phyloP scores from a whole-genome alignment of 2,797 vertebrate genomes.

The Sciaenops ocellatus region DNA sequence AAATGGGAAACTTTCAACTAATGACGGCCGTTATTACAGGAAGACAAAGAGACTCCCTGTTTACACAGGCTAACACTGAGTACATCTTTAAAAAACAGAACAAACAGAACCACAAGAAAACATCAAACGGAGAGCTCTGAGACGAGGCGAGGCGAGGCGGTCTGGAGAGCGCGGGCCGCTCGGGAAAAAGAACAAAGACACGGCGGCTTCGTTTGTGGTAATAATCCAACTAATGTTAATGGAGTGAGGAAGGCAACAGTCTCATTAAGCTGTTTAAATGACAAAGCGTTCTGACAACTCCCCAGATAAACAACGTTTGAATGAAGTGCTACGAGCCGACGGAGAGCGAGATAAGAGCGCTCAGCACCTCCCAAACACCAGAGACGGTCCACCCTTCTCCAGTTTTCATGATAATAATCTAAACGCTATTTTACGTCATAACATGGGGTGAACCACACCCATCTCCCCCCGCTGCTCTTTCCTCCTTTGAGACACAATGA shows the following conservation, averaged over 20 bases:
- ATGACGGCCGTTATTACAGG: constrained; percentile 5
- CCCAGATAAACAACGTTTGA: not conserved
- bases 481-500: not conserved
- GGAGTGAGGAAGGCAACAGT: not conserved
- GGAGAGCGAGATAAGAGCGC: not conserved
- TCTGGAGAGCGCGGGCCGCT: too few relatives aligned
- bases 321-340: not conserved
- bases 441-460: not conserved
- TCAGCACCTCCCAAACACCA: too few relatives aligned
- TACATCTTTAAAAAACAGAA: not conserved
- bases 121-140: not conserved
- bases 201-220: not conserved
- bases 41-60: constrained; percentile 1
- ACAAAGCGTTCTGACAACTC: not conserved
- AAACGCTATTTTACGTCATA: not conserved
- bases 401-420: not conserved
- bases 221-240: constrained; percentile 12
- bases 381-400: too few relatives aligned
- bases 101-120: not conserved
- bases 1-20: constrained; percentile 1
- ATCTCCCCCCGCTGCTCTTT: not conserved
- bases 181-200: not conserved
- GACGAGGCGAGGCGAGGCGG: not conserved
- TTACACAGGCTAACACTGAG: not conserved
- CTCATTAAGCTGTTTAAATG: constrained; percentile 12